phyloP scores from a whole-genome alignment of 2,113 vertebrate genomes.

The Petrocephalus microphthalmus region DNA sequence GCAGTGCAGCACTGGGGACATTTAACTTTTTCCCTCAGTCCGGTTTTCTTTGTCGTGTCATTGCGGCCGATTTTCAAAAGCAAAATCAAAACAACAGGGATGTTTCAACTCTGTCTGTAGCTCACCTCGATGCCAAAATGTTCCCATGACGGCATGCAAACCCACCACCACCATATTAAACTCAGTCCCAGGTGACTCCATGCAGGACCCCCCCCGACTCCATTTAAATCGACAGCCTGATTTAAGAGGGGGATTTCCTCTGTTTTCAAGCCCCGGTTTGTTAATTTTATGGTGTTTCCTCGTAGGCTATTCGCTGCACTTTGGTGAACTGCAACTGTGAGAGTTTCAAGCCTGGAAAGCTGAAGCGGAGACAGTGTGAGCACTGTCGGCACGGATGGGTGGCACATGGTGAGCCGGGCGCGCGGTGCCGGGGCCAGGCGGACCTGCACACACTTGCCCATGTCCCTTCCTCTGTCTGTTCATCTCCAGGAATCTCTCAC shows the following conservation, averaged over 20 bases:
- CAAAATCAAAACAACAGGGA: background rate
- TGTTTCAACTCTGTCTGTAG: background rate
- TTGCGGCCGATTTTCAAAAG: background rate
- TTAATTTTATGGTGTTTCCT: slow-evolving; percentile 23
- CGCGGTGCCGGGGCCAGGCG: background rate
- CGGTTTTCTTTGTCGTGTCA: background rate
- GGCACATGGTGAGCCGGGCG: slow-evolving; percentile 76
- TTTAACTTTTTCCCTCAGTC: background rate
- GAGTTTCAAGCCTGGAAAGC: slow-evolving; percentile 87
- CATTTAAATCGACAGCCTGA: background rate
- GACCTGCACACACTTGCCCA: background rate
- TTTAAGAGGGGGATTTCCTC: background rate
- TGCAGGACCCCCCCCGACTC: background rate
- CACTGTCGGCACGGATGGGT: slow-evolving; percentile 97
- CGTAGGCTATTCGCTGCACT: slow-evolving; percentile 88
- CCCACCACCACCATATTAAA: background rate
- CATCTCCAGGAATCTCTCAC: background rate
- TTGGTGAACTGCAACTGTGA: slow-evolving; percentile 88
- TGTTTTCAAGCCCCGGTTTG: background rate
- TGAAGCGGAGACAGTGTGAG: slow-evolving; percentile 88
- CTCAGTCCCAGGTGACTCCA: background rate
- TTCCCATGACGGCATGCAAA: background rate
- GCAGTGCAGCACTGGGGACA: background rate
- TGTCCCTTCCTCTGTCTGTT: slow-evolving; percentile 27
- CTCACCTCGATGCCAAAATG: background rate